Base-by-base conservation (phyloP, 2,797 vertebrate species). In the Coccyzus lansbergi region DNA sequence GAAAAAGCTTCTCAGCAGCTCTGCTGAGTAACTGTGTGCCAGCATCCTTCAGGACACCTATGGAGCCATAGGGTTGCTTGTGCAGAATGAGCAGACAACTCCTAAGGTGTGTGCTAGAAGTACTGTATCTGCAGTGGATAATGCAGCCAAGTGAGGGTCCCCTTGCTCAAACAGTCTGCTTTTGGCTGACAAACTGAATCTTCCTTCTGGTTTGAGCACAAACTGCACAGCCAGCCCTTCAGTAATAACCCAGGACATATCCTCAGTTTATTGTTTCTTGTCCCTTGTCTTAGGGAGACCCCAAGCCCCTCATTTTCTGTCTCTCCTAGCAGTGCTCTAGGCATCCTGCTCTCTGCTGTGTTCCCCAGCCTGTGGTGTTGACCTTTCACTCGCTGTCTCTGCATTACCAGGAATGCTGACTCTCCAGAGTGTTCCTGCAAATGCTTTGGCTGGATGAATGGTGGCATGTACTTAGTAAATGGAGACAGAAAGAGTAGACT, bases 361-460 rank as follows among this genome's bases (percentile, higher is more conserved):
- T 21, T 15, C 65, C 13, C 34, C 24, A n/a, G 42, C 11, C 55
- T 5, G 15, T 1, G 2, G 34, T 18, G 25, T 56, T 3, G 4
- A 28, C 21, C 58, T 31, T 33, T 24, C 0, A 0, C 17, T 59
- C 0, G 25, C 36, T 3, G 0, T 16, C 20, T 29, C 49, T 0
- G 0, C 1, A 3, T 31, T 44, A 6, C 34, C 44, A 33, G 88
- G 69, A 81, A 64, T 13, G 26, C 68, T 74, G 78, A 33, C 46
- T 74, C 18, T 65, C 28, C 10, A 2, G 21, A 26, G 20, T 0
- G 0, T 48, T 72, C 10, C 60, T 92, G 78, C 65, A 53, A 81
- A 7, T 29, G 42, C 46, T 80, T 44, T 64, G 77, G 29, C 48
- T 0, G 0, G n/a, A 6, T 20, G 26, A 59, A 11, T 0, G 2